Conservation (phyloP, 1,140 invertebrate genomes). For the Drusus annulatus region DNA sequence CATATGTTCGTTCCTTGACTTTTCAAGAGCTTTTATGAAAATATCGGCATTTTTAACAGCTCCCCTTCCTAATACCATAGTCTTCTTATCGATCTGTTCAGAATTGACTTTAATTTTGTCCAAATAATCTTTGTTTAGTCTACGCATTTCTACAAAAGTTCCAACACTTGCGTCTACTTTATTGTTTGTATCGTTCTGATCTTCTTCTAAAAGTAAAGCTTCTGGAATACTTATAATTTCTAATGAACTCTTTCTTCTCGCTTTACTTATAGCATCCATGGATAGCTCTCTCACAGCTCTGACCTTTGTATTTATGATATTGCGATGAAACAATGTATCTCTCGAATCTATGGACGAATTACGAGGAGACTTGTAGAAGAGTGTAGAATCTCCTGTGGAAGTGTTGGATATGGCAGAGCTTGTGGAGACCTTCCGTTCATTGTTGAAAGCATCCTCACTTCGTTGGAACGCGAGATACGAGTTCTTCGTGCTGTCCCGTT, state of each 20-base stretch:
- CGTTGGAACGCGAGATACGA: background rate
- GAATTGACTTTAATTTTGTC: background rate
- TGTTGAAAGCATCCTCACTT: background rate
- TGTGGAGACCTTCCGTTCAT: slow-evolving; percentile 22
- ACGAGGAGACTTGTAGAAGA: slow-evolving; percentile 40
- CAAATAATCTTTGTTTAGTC: background rate
- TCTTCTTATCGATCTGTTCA: too few species aligned
- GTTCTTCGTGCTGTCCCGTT: slow-evolving; percentile 41
- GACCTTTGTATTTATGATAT: slow-evolving; percentile 37
- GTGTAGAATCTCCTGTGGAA: slow-evolving; percentile 49
- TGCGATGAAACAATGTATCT: slow-evolving; percentile 37
- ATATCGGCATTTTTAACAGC: background rate
- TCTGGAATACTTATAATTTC: slow-evolving; percentile 10
- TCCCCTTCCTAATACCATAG: too few species aligned
- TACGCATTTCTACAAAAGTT: background rate
- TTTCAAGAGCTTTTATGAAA: background rate
- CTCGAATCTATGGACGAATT: slow-evolving; percentile 49
- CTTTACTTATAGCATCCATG: slow-evolving; percentile 48
- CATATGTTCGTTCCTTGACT: background rate
- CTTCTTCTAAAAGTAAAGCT: background rate
- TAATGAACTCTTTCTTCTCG: slow-evolving; percentile 39
- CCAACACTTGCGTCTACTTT: background rate
- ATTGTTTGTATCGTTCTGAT: background rate
- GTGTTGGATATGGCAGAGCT: slow-evolving; percentile 28
- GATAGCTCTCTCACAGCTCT: slow-evolving; percentile 52